Percentiles rank a stretch among this genome's conserved stretches.
Conservation (phyloP, 2,797 vertebrate genomes). For the Sarcoramphus papa region DNA sequence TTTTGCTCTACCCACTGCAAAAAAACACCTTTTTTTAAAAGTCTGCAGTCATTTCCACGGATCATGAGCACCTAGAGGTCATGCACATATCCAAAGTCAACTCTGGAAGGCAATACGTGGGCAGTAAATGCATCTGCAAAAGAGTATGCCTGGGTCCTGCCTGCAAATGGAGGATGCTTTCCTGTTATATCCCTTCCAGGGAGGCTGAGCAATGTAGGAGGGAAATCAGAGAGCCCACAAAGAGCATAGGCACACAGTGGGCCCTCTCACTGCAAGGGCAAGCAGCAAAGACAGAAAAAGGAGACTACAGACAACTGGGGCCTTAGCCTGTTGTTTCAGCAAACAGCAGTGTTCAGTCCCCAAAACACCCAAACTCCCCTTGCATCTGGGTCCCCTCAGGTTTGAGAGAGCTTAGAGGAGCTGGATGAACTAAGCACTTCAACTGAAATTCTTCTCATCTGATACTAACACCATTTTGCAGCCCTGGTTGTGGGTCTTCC, state of each 20-base stretch:
- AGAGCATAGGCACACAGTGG: neutral
- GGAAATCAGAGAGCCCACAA: neutral
- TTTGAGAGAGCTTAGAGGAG: neutral
- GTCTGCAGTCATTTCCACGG: neutral
- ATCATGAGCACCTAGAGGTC: neutral
- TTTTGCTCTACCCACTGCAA: neutral
- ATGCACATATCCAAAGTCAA: neutral
- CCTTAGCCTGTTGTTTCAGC: neutral
- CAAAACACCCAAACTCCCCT: neutral
- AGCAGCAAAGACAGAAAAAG: neutral
- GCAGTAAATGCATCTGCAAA: neutral
- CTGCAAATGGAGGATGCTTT: neutral
- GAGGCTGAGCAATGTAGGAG: neutral
- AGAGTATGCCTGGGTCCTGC: neutral
- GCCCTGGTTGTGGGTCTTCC: neutral
- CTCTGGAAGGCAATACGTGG: neutral
- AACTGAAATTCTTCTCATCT: neutral
- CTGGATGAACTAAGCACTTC: neutral
- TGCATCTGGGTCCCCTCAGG: neutral
- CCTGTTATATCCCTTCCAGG: neutral
- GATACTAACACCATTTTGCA: neutral
- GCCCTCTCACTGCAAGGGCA: neutral
- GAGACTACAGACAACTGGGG: neutral
- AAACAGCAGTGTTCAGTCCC: neutral
- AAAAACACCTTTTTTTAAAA: rapidly evolving